Evolutionary conservation across 30 jellyfish, hydroid and myxozoan genomes (phyloP).

Genomic region (Cassiopea xamachana): DNA sequence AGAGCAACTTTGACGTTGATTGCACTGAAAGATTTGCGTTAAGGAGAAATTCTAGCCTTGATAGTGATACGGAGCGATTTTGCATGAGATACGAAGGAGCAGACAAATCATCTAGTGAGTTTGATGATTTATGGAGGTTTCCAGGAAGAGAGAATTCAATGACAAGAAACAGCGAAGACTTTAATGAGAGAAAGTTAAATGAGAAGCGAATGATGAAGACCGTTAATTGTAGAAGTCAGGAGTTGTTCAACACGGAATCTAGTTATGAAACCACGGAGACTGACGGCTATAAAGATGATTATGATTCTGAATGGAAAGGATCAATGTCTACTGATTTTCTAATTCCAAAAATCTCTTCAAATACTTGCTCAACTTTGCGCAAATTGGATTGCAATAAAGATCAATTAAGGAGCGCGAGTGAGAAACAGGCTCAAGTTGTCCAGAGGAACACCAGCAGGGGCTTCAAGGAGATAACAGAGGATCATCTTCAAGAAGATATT

Average conservation of each 20-base stretch:
- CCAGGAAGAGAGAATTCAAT: not conserved
- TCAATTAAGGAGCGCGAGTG: not conserved
- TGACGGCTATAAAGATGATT: not conserved
- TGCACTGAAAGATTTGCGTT: not conserved
- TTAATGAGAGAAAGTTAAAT: not conserved
- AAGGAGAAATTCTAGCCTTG: constrained; percentile 39
- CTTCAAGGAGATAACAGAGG: not conserved
- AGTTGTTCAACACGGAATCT: not conserved
- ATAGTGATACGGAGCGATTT: constrained; percentile 5
- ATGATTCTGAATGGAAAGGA: not conserved
- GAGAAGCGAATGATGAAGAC: not conserved
- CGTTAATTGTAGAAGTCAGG: not conserved
- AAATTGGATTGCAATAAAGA: not conserved
- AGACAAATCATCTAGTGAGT: not conserved
- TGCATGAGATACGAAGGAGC: constrained; percentile 12
- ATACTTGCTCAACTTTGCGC: not conserved
- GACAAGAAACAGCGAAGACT: not conserved
- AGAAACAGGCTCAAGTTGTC: not conserved
- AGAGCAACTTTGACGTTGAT: not conserved
- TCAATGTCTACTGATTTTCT: not conserved
- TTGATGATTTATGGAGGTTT: not conserved
- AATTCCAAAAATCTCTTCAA: not conserved
- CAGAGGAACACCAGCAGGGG: not conserved
- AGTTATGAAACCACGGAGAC: not conserved
- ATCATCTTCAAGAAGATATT: not conserved